Conservation (phyloP, 2,113 vertebrate species). For the Junco hyemalis region DNA sequence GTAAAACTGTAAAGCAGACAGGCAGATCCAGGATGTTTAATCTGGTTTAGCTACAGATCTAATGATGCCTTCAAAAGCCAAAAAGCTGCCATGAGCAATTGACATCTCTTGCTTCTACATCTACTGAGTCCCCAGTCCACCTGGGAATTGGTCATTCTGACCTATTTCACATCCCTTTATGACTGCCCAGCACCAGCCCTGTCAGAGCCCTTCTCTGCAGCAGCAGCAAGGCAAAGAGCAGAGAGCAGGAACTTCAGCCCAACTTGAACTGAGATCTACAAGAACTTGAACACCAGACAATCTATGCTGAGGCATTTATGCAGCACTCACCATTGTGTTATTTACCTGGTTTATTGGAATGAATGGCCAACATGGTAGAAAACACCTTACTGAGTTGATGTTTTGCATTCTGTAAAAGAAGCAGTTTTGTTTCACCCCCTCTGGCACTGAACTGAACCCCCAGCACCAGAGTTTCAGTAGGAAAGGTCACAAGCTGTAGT, state of each 20-base stretch:
- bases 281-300: background rate
- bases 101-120: background rate
- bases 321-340: background rate
- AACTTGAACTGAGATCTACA: background rate
- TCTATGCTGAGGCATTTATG: background rate
- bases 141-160: background rate
- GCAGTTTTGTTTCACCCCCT: background rate
- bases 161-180: background rate
- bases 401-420: constrained; percentile 79
- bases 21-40: background rate
- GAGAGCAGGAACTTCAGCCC: background rate
- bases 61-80: background rate
- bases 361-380: constrained; percentile 90
- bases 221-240: background rate
- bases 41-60: background rate
- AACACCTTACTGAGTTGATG: constrained; percentile 89
- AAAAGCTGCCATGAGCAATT: background rate
- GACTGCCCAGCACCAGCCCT: background rate
- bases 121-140: background rate
- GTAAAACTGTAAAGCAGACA: background rate
- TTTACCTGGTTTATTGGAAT: constrained; percentile 94
- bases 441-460: background rate
- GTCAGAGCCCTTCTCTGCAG: background rate
- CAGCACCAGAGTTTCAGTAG: background rate
- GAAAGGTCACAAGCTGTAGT: background rate